Base-by-base conservation (phyloP, 2,888 invertebrate species). In the Drosophila borborema region DNA sequence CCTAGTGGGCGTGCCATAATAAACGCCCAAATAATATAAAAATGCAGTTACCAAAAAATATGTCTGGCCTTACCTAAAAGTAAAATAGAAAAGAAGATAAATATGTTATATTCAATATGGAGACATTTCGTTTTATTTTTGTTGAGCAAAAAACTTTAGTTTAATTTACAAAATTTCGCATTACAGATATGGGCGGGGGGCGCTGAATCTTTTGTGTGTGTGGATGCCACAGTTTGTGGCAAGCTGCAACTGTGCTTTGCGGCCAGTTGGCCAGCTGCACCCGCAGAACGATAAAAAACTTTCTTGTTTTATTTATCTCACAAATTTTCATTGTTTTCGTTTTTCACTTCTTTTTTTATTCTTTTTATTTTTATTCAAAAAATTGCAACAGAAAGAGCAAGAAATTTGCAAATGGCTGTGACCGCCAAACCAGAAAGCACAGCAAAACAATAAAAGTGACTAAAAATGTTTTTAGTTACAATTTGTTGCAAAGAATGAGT, bases 11-110 rank as follows among this genome's bases (percentile, higher is more conserved):
- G 20, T 46, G 18, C 40, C 46, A 14, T 8, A 46, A 14, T 23
- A 16, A 23, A 16, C 23, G 43, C 38, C 67, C 58, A 41, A 56
- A 62, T 46, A 18, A 28, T 55, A 16, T 20, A 16, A 28, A 41
- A 55, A 10, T n/a, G n/a, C 43, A n/a, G 34, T 12, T 51, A 34
- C 49, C 7, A 18, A 56, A 54, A 54, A 64, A 20, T 63, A 1
- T 31, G 49, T 51, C 8, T 23, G n/a, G 28, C 8, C 55, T 72
- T 68, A 85, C 85, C 85, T 89, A 66, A 58, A 85, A 89, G 28
- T 54, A 78, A 38, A 56, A 70, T 12, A 53, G 12, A 55, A 48
- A 54, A 46, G 0, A 0, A 38, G 23, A 40, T 48, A 34, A 51
- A 66, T 51, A 10, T n/a, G 3, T 66, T 68, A 74, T 66, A 72